Percentiles rank a stretch among this genome's conserved stretches.
Conservation (phyloP, 2,113 vertebrate genomes). For the Hemichromis elongatus region DNA sequence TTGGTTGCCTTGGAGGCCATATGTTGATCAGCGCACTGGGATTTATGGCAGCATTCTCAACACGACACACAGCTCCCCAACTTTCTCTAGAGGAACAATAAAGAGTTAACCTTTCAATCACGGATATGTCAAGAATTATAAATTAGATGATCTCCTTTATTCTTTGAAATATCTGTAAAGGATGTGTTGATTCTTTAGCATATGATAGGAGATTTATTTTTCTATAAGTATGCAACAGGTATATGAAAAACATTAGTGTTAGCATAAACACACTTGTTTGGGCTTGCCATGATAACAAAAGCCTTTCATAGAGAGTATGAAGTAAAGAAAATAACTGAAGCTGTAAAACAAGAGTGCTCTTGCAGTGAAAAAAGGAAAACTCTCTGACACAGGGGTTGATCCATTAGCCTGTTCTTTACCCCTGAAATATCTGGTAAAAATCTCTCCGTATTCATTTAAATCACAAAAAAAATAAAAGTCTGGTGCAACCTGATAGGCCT, state of each 20-base stretch:
- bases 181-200: neutral
- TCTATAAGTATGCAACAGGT: neutral
- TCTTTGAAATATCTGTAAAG: neutral
- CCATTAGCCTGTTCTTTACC: neutral
- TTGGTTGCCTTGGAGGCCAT: neutral
- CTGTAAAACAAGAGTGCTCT: neutral
- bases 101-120: neutral
- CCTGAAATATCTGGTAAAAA: neutral
- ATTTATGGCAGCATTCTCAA: neutral
- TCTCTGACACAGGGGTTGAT: neutral
- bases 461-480: neutral
- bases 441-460: neutral
- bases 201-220: neutral
- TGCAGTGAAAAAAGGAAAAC: neutral
- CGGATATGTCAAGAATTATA: neutral
- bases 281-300: neutral
- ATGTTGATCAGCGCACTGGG: constrained; percentile 13
- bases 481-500: neutral
- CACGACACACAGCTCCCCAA: neutral
- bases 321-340: neutral
- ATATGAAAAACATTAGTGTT: neutral
- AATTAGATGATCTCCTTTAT: neutral
- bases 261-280: neutral
- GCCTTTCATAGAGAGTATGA: neutral
- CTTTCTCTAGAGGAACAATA: neutral